These are phyloP conservation scores for Busseola fusca DNA, from an alignment of 2,888 invertebrate species.

Conservation along the genomic window DNA sequence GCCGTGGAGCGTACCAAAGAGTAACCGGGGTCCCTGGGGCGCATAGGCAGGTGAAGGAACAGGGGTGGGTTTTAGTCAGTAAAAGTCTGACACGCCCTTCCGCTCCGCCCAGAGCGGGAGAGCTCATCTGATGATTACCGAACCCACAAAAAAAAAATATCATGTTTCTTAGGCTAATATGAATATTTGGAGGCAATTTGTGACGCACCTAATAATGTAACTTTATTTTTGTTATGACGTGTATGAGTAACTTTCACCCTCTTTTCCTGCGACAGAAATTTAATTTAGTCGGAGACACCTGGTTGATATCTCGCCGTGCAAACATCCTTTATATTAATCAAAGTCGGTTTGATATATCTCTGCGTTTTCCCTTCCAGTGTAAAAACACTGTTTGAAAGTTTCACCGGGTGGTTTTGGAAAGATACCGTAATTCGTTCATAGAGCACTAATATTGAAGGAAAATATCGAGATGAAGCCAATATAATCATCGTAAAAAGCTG, in stretches of 20 bases:
- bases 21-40: too few relatives aligned
- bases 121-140: too few relatives aligned
- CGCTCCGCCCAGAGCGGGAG: too few relatives aligned
- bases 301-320: conserved; percentile 61
- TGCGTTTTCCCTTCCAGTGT: conserved; percentile 22
- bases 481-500: conserved; percentile 50
- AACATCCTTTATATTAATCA: conserved; percentile 63
- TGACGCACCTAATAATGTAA: conserved; percentile 40
- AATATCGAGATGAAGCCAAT: conserved; percentile 26
- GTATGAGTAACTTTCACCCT: conserved; percentile 53
- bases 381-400: conserved; percentile 21
- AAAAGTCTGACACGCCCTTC: too few relatives aligned
- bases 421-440: conserved; percentile 21
- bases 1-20: too few relatives aligned
- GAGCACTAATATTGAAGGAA: conserved; percentile 23
- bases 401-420: conserved; percentile 12
- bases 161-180: conserved; percentile 32
- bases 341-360: conserved; percentile 41
- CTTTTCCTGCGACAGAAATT: conserved; percentile 63
- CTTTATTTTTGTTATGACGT: conserved; percentile 42
- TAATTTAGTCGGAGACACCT: conserved; percentile 66
- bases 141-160: too few relatives aligned
- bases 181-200: conserved; percentile 40
- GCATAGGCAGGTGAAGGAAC: too few relatives aligned
- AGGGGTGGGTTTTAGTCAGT: too few relatives aligned